A percentile compares a stretch with the other conserved stretches of the same genome.
Evolutionary conservation across 2,888 invertebrate species (phyloP).

Genomic region (Eupithecia abbreviata): DNA sequence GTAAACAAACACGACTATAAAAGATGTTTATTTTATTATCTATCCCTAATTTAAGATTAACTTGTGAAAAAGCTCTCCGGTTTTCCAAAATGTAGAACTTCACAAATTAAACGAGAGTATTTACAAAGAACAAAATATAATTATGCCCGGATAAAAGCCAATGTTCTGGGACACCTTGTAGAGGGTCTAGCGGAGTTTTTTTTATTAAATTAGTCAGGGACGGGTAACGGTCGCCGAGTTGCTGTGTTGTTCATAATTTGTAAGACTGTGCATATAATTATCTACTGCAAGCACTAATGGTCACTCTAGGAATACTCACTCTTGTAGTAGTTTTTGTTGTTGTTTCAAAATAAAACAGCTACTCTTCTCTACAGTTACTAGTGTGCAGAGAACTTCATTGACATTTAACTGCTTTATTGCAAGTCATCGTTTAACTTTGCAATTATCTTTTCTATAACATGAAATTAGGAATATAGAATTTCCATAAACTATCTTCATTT

Average conservation of each 20-base stretch:
- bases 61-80: background rate
- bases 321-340: background rate
- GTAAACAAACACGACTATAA: background rate
- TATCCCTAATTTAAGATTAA: background rate
- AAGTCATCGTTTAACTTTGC: background rate
- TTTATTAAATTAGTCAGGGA: conserved; percentile 69
- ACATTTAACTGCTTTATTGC: background rate
- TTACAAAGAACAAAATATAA: background rate
- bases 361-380: background rate
- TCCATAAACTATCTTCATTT: background rate
- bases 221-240: conserved; percentile 61
- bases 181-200: conserved; percentile 26
- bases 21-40: background rate
- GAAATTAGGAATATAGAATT: background rate
- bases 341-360: background rate
- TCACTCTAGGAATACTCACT: conserved; percentile 11
- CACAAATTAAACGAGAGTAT: background rate
- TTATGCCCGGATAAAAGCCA: background rate
- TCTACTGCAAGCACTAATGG: conserved; percentile 5
- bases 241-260: conserved; percentile 57
- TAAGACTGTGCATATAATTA: conserved; percentile 23
- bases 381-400: background rate
- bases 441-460: background rate
- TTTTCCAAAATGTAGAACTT: background rate
- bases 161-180: conserved; percentile 7